Conservation (phyloP, 2,113 vertebrate genomes). For the Saccopteryx leptura region DNA sequence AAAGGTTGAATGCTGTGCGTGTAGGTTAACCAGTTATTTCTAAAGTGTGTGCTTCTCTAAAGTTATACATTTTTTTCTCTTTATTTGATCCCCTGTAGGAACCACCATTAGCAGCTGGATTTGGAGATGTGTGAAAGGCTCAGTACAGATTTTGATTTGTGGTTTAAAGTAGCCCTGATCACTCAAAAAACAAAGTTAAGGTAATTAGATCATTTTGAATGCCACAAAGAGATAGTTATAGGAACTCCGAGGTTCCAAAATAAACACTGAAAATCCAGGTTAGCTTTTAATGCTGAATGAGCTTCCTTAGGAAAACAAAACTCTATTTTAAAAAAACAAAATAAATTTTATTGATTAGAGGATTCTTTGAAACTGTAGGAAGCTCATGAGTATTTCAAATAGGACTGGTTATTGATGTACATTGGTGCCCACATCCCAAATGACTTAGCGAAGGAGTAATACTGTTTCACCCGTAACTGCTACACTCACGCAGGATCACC, state of each 20-base stretch:
- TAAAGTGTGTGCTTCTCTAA: constrained; percentile 23
- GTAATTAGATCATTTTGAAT: not conserved
- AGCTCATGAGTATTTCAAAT: not conserved
- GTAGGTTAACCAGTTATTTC: constrained; percentile 31
- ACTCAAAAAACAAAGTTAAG: not conserved
- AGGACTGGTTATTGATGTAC: not conserved
- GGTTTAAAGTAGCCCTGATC: not conserved
- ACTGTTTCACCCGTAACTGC: not conserved
- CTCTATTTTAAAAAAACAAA: constrained; percentile 41
- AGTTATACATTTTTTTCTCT: not conserved
- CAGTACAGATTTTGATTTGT: not conserved
- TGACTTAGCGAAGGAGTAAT: not conserved
- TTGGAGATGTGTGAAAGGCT: not conserved
- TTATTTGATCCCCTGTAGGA: not conserved
- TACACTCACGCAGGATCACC: fast-evolving
- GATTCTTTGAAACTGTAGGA: not conserved
- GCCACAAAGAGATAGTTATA: not conserved
- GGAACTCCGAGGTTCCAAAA: not conserved
- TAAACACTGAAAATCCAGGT: constrained; percentile 24
- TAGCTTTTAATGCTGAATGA: constrained; percentile 28
- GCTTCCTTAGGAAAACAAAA: constrained; percentile 6
- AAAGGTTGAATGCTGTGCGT: not conserved
- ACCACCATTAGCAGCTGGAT: not conserved
- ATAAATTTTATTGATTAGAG: constrained; percentile 6
- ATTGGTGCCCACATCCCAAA: not conserved